Base-by-base conservation (phyloP, 2,113 vertebrate genomes). In the Sinocyclocheilus rhinocerous region DNA sequence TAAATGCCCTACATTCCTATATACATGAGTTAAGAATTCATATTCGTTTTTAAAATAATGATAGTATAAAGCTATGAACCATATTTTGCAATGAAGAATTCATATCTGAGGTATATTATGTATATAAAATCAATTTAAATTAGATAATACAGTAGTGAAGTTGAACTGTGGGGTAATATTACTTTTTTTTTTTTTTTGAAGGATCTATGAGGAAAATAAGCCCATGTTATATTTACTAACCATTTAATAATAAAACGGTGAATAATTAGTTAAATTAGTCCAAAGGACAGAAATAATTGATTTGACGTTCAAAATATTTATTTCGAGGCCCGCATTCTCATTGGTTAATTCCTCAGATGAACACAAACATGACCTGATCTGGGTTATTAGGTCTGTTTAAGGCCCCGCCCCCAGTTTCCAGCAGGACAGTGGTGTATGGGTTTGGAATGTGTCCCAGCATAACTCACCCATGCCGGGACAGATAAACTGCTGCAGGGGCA, bases 341-440 rank as follows among this genome's bases (percentile, higher is more conserved):
- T 81, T 42, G 36, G 39, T 8, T 63, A 26, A 45, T 26, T 16
- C n/a, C 6, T 26, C 7, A 18, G 57, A 61, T 42, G 6, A 79
- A 79, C 20, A 16, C n/a, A 65, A 29, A 26, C 39, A 45, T 6
- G 22, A 45, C 39, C 9, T 22, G 26, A 15, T 84, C 82, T 84
- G 33, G 12, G 82, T 84, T 73, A 81, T 42, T 45, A 48, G 69
- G 69, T 73, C 33, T n/a, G 1, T 67, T 36, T 33, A 33, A 50
- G 12, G 15, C 6, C 26, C 50, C 18, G 3, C 48, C 65, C 16
- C 65, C 15, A 26, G 9, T 29, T 65, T 48, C 15, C 26, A 36
- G 63, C 12, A 52, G 24, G 15, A 69, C 24, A 20, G 15, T 50
- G 42, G 63, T 2, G 1, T 24, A 4, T 69, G 5, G 18, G 4